Conservation (phyloP, 2,797 vertebrate species). For the Champsocephalus gunnari region DNA sequence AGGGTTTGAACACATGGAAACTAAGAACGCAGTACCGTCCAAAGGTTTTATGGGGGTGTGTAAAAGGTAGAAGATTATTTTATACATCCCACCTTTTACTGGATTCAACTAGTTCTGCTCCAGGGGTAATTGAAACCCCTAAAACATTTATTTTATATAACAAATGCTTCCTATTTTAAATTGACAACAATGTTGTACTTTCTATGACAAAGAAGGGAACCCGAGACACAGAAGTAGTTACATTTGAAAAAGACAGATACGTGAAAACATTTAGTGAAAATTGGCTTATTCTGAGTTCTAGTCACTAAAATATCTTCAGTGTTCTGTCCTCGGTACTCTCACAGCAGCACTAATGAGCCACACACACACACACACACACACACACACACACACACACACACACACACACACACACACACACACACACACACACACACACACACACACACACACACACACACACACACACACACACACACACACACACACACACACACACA, state of each 20-base stretch:
- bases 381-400: constrained; percentile 44
- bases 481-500: constrained; percentile 10
- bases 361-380: constrained; percentile 49
- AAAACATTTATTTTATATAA: neutral
- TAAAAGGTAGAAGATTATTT: neutral
- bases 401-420: constrained; percentile 41
- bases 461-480: neutral
- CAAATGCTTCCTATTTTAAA: neutral
- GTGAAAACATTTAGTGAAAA: constrained; percentile 29
- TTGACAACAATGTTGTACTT: neutral
- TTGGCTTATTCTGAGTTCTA: constrained; percentile 56
- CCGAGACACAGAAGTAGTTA: constrained; percentile 1
- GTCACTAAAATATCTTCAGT: constrained; percentile 63
- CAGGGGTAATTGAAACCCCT: neutral
- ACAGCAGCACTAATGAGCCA: constrained; percentile 50
- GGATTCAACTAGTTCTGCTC: neutral
- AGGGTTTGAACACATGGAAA: neutral
- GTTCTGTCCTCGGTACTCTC: constrained; percentile 51
- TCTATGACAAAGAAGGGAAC: neutral
- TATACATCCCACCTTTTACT: neutral
- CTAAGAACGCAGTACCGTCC: too few species aligned
- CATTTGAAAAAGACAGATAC: neutral
- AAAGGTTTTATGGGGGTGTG: neutral
- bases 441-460: constrained; percentile 46
- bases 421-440: constrained; percentile 44